Percentiles rank a stretch among this genome's conserved stretches.
Evolutionary conservation across 2,113 vertebrate species (phyloP).

Genomic region (Haliaeetus leucogaster): DNA sequence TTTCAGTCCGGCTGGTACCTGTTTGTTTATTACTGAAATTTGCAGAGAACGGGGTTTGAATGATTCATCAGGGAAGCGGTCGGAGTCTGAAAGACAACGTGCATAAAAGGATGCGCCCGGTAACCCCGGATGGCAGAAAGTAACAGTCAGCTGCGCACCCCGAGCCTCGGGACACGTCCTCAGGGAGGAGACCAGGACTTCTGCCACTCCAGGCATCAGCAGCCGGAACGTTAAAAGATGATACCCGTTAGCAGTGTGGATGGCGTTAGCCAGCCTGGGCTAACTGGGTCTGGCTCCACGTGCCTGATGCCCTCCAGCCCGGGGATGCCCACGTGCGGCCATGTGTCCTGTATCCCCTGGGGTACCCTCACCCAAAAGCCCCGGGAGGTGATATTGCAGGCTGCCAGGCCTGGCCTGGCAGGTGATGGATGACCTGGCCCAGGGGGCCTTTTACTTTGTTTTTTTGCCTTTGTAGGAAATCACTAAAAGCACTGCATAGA

Average conservation of each 20-base stretch:
- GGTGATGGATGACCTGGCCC: background rate
- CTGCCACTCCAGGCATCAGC: background rate
- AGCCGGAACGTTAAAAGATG: background rate
- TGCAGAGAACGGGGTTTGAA: background rate
- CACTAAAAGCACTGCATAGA: background rate
- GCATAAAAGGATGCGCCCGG: fast-evolving
- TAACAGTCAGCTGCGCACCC: background rate
- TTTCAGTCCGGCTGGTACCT: too few relatives aligned
- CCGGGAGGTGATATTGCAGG: fast-evolving
- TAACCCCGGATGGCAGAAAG: background rate
- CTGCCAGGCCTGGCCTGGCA: background rate
- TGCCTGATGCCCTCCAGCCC: too few relatives aligned
- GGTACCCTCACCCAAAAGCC: too few relatives aligned
- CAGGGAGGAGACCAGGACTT: background rate
- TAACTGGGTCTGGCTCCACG: background rate
- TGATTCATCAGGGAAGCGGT: background rate
- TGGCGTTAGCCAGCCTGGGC: fast-evolving
- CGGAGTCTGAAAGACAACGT: background rate
- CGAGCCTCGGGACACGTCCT: fast-evolving
- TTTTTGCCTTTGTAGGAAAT: background rate
- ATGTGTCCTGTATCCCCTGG: too few relatives aligned
- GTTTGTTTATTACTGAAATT: background rate
- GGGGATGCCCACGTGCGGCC: fast-evolving
- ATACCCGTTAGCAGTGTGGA: background rate
- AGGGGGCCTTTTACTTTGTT: background rate